Base-by-base conservation (phyloP, 2,113 vertebrate genomes). In the Guaruba guarouba region DNA sequence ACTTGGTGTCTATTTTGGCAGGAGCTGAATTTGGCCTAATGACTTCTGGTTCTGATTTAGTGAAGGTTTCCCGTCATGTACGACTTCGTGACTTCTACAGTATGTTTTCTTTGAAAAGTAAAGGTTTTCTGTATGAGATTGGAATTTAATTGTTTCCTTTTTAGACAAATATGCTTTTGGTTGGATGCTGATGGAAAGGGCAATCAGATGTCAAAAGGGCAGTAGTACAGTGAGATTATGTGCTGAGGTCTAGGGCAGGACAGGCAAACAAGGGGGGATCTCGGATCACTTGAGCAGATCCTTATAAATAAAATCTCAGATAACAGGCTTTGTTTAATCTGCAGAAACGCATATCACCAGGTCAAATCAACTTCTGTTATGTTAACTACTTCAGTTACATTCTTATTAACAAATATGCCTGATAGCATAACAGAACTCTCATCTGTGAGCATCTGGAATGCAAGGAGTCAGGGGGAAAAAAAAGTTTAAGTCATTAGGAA, bases 131-230 rank as follows among this genome's bases (percentile, higher is more conserved):
- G 63, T 92, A 79, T 95, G 79, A 98, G 94, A 98, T 96, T 97
- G 96, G 86, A 96, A 97, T 98, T 98, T 98, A 98, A 98, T 98
- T 98, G 98, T 98, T 98, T 98, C 98, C 97, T 98, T 98, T 98
- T 97, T 97, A 98, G 97, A 98, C 88, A 98, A 98, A 98, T 97
- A 98, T 59, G 77, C 97, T 97, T 97, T 97, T 97, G 93, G 97
- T 98, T 97, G 97, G 95, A 92, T 94, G 93, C 94, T 97, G 97
- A 98, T 96, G 97, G 97, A 98, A 98, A 95, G 97, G 97, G 95
- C 97, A 97, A 80, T 44, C 44, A 82, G 88, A 97, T 97, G 97
- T 98, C 97, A 98, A 79, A 88, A 92, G 89, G 86, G 96, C 87
- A 96, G 86, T 88, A 55, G 64, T 94, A 95, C 94, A 97, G 92